Evolutionary conservation across 2,113 vertebrate genomes (phyloP).

Genomic region (Zosterops pallidus): DNA sequence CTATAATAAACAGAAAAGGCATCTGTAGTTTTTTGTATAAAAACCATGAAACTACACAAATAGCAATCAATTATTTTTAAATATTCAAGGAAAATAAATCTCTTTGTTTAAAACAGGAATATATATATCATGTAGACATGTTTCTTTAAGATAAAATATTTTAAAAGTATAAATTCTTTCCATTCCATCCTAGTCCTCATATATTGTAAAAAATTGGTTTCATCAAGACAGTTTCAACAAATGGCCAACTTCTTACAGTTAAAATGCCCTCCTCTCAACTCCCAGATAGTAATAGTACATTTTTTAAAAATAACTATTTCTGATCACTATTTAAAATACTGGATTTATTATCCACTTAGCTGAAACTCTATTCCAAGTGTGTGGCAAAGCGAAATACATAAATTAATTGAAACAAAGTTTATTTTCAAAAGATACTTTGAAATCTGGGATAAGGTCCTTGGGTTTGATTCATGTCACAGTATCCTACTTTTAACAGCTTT

Average conservation of each 20-base stretch:
- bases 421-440: neutral
- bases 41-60: neutral
- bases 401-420: neutral
- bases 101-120: neutral
- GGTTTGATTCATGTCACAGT: neutral
- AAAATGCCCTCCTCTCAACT: neutral
- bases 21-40: neutral
- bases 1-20: conserved; percentile 16
- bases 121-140: neutral
- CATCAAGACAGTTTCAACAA: neutral
- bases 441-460: neutral
- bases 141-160: neutral
- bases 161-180: neutral
- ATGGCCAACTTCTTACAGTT: neutral
- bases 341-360: neutral
- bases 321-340: neutral
- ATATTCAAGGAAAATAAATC: neutral
- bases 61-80: neutral
- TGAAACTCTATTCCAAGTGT: neutral
- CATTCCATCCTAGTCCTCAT: neutral
- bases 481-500: neutral
- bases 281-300: neutral
- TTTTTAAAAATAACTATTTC: neutral
- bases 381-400: neutral
- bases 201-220: neutral